Percentiles rank a stretch among this genome's conserved stretches.
Conservation (phyloP, 2,888 invertebrate genomes). For the Melolontha melolontha region DNA sequence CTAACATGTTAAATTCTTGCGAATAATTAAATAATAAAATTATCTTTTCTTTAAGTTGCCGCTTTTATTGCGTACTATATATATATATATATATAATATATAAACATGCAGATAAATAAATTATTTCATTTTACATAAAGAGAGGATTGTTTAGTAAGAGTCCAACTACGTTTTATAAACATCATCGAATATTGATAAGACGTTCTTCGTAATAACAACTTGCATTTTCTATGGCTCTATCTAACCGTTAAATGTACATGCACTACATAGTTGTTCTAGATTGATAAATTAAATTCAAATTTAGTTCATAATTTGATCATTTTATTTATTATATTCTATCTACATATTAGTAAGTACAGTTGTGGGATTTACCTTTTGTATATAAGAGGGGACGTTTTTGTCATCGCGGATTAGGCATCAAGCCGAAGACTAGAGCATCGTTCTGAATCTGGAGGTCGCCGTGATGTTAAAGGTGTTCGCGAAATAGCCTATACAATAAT, state of each 20-base stretch:
- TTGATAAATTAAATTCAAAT: not conserved
- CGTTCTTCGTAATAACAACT: slow-evolving; percentile 30
- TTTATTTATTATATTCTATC: too few relatives aligned
- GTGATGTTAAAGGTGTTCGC: too few relatives aligned
- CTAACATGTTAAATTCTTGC: not conserved
- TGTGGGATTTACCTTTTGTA: too few relatives aligned
- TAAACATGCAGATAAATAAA: slow-evolving; percentile 28
- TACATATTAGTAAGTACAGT: too few relatives aligned
- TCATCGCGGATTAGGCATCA: too few relatives aligned
- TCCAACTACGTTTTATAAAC: not conserved
- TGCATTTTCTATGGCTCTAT: slow-evolving; percentile 9
- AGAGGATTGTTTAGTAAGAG: slow-evolving; percentile 21
- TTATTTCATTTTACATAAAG: slow-evolving; percentile 25
- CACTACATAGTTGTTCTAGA: not conserved
- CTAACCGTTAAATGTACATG: not conserved
- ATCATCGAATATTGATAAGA: slow-evolving; percentile 17
- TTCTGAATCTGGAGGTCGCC: too few relatives aligned
- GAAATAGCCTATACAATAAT: too few relatives aligned
- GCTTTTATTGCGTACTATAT: slow-evolving; percentile 13
- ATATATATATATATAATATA: slow-evolving; percentile 9
- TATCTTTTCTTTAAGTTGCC: slow-evolving; percentile 20
- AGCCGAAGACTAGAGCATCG: too few relatives aligned
- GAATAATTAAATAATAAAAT: slow-evolving; percentile 7
- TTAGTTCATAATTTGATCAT: too few relatives aligned
- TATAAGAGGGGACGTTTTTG: too few relatives aligned